Evolutionary conservation across 2,797 vertebrate species (phyloP).

Genomic region (Okamejei kenojei): DNA sequence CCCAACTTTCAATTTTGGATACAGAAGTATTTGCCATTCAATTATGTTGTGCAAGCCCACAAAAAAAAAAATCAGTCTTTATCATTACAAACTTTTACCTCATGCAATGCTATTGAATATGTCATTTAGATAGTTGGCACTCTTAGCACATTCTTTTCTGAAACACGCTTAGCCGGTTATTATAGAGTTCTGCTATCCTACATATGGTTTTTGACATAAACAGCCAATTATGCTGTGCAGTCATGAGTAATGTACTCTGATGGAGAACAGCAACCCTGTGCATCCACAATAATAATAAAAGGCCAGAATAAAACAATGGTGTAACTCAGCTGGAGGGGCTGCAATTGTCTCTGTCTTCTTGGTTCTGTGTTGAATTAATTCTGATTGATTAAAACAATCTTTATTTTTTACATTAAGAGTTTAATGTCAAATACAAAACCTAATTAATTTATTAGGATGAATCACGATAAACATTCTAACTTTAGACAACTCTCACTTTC

Average conservation of each 20-base stretch:
- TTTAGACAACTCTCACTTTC: no score
- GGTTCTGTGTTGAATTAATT: not conserved
- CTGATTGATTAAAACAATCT: not conserved
- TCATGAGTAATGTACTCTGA: not conserved
- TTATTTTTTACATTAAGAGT: not conserved
- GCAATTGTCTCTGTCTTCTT: not conserved
- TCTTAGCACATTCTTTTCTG: not conserved
- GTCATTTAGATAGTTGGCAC: not conserved
- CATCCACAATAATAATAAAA: conserved; percentile 2
- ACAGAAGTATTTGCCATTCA: not conserved
- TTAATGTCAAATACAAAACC: not conserved
- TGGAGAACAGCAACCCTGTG: not conserved
- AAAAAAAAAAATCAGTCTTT: not conserved
- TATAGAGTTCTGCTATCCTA: not conserved
- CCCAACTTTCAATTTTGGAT: not conserved
- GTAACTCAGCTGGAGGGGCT: not conserved
- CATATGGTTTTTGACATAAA: not conserved
- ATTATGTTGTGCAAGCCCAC: not conserved
- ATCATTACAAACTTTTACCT: not conserved
- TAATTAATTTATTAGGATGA: not conserved
- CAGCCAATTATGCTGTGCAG: not conserved
- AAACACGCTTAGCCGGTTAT: not conserved
- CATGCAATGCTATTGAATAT: not conserved
- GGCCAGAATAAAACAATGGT: not conserved
- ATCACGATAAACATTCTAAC: no score